A percentile compares a stretch with the other conserved stretches of the same genome.
Evolutionary conservation across 2,113 vertebrate genomes (phyloP).

Genomic region (Jacana jacana): DNA sequence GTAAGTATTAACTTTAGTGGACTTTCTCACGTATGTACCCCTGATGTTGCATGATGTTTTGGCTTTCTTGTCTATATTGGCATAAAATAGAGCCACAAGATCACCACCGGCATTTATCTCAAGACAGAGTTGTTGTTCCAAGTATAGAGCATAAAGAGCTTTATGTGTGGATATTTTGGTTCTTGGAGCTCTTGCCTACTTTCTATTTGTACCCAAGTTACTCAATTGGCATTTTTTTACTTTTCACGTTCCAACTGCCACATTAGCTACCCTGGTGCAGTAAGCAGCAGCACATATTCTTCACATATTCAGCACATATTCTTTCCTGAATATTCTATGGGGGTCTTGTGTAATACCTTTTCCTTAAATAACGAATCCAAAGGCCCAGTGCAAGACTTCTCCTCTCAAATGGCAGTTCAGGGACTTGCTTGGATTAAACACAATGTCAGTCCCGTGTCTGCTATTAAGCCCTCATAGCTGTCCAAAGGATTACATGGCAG

Average conservation of each 20-base stretch:
- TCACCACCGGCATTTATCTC: not conserved
- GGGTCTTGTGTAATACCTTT: not conserved
- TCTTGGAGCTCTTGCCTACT: not conserved
- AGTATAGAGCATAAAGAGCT: not conserved
- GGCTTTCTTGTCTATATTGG: not conserved
- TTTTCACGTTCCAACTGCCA: not conserved
- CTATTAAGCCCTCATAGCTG: slow-evolving; percentile 33
- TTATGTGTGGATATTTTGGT: not conserved
- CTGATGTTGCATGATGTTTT: not conserved
- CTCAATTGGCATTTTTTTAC: not conserved
- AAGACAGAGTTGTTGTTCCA: not conserved
- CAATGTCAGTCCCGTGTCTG: not conserved
- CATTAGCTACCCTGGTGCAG: not conserved
- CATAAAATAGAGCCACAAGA: not conserved
- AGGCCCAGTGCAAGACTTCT: not conserved
- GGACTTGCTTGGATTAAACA: slow-evolving; percentile 19
- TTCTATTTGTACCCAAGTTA: not conserved
- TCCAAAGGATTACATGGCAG: slow-evolving; percentile 57
- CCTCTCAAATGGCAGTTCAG: not conserved
- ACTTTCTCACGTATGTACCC: not conserved
- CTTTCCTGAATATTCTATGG: not conserved
- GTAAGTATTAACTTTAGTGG: not conserved
- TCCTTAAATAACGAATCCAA: not conserved
- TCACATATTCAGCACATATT: no score
- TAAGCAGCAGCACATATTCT: no score